Evolutionary conservation across 2,113 vertebrate species (phyloP), one percentile per base, ranked within the genome.

Genomic region (Collichthys lucidus): DNA sequence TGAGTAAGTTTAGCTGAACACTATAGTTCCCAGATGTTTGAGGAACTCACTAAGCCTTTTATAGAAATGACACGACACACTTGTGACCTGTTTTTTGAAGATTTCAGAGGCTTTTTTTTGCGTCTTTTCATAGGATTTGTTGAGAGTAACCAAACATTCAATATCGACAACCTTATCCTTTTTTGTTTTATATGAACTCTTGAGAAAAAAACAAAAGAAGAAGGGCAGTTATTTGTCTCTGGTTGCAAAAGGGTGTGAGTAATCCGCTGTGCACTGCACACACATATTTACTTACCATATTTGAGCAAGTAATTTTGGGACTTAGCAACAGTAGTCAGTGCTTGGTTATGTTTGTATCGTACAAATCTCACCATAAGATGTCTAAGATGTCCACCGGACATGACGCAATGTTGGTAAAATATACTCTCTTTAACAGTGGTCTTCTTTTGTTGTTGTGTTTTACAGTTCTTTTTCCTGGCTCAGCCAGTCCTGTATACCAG

Each of bases 381-480:
- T 93, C 73, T 86, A 88, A 89, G 80, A 80, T 91, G 78, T 86
- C 89, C 66, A 87, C 56, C 89, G 82, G 83, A 91, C 91, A 90
- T 96, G 96, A 96, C 95, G 90, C 96, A 95, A 95, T 96, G 95
- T 96, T 96, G 96, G 97, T 97, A 91, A 87, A 95, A 96, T 93
- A 66, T 94, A 96, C 95, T 95, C 96, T 97, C 97, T 98, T 99
- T 99, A 99, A 99, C 98, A 97, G 97, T 98, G 97, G 97, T 98
- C 97, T 99, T 91, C 86, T 99, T 97, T 98, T 99, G 97, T 99
- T 98, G 97, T 99, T 99, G 98, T 99, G 97, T 99, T 99, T 99
- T 99, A 98, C 98, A 99, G 98, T 99, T 99, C 96, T 99, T 99
- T 98, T 98, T 97, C 98, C 97, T 99, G 98, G 98, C 97, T 98